These are phyloP conservation scores for Rousettus leschenaultii DNA, from an alignment of 2,113 vertebrate genomes.

Conservation along the genomic window DNA sequence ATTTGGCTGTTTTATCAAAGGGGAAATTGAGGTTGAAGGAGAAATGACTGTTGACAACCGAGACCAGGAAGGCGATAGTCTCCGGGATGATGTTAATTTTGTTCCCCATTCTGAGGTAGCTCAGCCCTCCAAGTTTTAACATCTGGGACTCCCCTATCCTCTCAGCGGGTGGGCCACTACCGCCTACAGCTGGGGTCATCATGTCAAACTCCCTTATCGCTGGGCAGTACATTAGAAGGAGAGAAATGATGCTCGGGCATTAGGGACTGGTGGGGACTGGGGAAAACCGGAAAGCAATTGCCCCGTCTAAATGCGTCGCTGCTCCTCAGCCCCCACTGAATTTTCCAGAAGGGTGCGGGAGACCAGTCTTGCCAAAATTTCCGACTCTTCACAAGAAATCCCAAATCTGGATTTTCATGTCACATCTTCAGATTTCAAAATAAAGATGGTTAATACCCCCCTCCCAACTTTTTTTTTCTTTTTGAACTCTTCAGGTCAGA, in stretches of 20 bases:
- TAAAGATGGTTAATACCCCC: background rate
- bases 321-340: background rate
- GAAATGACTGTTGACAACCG: background rate
- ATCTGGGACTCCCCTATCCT: background rate
- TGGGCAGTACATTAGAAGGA: background rate
- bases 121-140: background rate
- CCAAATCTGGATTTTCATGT: background rate
- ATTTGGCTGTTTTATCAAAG: background rate
- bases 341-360: background rate
- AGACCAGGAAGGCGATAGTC: background rate
- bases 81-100: background rate
- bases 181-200: background rate
- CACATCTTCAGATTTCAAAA: slow-evolving; percentile 16
- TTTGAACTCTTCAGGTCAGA: background rate
- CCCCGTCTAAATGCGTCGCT: background rate
- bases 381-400: background rate
- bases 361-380: background rate
- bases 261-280: background rate
- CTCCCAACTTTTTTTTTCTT: background rate
- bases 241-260: background rate
- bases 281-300: background rate
- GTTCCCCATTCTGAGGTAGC: background rate
- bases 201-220: background rate
- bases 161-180: background rate
- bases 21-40: slow-evolving; percentile 24